phyloP scores from a whole-genome alignment of 2,797 vertebrate species.

The Pteropus rufus region DNA sequence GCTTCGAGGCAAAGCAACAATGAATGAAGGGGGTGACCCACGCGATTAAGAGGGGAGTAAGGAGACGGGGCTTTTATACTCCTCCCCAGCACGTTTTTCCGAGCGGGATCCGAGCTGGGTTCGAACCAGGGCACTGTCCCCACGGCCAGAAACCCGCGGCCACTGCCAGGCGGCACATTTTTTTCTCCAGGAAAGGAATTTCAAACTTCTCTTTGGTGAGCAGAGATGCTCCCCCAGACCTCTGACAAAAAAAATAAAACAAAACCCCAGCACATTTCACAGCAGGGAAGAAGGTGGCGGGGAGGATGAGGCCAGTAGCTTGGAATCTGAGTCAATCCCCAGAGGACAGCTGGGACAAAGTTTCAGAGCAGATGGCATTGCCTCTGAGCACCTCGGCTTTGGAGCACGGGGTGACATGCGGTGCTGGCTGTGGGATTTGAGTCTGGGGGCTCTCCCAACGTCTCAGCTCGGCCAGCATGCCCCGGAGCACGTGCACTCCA shows the following conservation, averaged over 20 bases:
- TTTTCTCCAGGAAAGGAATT: constrained; percentile 21
- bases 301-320: not conserved
- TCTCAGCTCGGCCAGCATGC: not conserved
- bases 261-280: not conserved
- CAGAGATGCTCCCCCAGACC: not conserved
- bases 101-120: not conserved
- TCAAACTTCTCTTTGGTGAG: constrained; percentile 17
- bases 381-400: not conserved
- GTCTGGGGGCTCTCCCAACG: not conserved
- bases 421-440: fast-evolving
- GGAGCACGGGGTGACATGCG: fast-evolving
- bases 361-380: not conserved
- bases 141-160: not conserved
- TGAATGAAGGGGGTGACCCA: fast-evolving
- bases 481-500: not conserved
- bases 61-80: not conserved
- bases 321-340: not conserved
- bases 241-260: not conserved
- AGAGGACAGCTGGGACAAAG: fast-evolving
- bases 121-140: not conserved
- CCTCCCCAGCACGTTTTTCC: not conserved
- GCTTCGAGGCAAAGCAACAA: not conserved
- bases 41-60: fast-evolving
- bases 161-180: not conserved
- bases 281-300: not conserved